Conservation (phyloP, 2,113 vertebrate species). For the Natator depressus region DNA sequence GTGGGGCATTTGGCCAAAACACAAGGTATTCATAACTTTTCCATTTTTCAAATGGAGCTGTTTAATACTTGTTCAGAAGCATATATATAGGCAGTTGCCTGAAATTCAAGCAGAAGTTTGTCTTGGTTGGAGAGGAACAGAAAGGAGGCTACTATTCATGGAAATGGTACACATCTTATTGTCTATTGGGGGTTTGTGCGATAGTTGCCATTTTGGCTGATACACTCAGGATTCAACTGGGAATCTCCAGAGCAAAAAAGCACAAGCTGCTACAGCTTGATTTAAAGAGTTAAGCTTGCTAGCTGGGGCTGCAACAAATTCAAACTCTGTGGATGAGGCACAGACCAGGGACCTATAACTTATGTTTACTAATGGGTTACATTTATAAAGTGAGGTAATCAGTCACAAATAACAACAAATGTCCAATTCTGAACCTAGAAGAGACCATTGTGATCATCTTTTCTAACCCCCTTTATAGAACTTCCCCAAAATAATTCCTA, state of each 20-base stretch:
- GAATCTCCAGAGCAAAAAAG: not conserved
- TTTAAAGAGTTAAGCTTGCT: not conserved
- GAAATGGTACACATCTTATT: rapidly evolving
- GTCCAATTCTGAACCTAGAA: not conserved
- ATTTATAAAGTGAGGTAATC: not conserved
- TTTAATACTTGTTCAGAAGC: not conserved
- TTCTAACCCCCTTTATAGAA: not conserved
- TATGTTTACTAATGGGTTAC: rapidly evolving
- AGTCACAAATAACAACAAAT: not conserved
- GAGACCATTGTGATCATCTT: not conserved
- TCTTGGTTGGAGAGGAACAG: not conserved
- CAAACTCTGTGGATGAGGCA: rapidly evolving
- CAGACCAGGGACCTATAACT: rapidly evolving
- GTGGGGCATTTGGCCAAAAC: not conserved
- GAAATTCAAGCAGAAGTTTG: not conserved
- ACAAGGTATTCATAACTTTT: not conserved
- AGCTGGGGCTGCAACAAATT: not conserved
- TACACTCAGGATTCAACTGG: not conserved
- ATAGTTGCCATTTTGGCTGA: rapidly evolving
- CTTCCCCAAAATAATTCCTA: not conserved
- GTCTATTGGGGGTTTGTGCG: not conserved
- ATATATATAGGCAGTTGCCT: not conserved
- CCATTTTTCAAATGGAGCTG: not conserved
- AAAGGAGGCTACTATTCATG: rapidly evolving
- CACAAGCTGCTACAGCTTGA: not conserved